A percentile compares a stretch with the other conserved stretches of the same genome.
These are phyloP conservation scores for Pocillopora grandis DNA, from an alignment of 92 coral and sea anemone genomes.

Conservation along the genomic window DNA sequence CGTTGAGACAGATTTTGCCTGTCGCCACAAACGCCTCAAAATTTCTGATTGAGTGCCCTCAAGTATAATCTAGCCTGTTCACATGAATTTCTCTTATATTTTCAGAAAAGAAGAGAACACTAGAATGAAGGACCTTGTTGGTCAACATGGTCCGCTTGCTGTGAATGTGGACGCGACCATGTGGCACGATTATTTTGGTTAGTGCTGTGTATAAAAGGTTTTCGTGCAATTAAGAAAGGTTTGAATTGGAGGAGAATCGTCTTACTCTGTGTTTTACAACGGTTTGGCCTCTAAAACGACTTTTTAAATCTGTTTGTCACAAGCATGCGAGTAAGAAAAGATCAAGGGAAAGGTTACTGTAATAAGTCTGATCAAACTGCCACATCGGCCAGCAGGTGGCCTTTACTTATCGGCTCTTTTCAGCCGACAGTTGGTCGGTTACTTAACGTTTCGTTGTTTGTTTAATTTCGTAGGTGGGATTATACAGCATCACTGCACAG, in stretches of 20 bases:
- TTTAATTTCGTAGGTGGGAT: constrained; percentile 70
- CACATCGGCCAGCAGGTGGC: no score
- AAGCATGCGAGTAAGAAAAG: no score
- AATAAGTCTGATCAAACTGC: no score
- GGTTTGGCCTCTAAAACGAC: not conserved
- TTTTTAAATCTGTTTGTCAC: no score
- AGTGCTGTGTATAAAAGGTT: not conserved
- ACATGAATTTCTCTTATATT: not conserved
- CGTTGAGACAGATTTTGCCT: no score
- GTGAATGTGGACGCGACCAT: constrained; percentile 89
- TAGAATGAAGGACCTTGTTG: constrained; percentile 56
- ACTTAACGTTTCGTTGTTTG: not conserved
- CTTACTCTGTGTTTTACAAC: not conserved
- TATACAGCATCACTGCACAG: constrained; percentile 93
- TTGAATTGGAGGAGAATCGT: not conserved
- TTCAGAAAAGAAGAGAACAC: constrained; percentile 46
- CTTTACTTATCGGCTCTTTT: no score
- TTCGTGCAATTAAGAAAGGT: not conserved
- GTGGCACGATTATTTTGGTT: constrained; percentile 98
- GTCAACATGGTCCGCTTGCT: constrained; percentile 81
- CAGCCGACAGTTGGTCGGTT: no score
- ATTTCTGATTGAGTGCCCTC: no score
- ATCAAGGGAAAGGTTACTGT: no score
- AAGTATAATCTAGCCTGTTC: no score
- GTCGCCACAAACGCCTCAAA: no score